Evolutionary conservation across 2,888 invertebrate genomes (phyloP), one percentile per base, ranked within the genome.

Genomic region (Drosophila anomalata): DNA sequence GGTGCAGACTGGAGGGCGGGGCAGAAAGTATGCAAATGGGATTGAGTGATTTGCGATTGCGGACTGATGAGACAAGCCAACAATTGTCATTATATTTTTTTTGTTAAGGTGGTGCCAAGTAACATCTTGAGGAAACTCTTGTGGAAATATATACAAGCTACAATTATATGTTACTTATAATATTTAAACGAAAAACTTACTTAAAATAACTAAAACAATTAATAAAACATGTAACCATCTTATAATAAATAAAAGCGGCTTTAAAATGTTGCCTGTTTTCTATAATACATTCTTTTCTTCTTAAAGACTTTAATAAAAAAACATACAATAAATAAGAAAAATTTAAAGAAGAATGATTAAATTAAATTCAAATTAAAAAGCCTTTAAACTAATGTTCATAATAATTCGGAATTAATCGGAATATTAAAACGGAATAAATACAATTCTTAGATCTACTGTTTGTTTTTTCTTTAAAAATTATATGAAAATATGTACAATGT

Each of bases 1-100:
- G 14, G 59, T 11, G 36, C 53, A n/a, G 42, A n/a, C n/a, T 36
- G 48, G 14, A 33, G 14, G 36, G 33, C 24, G 24, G 17, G 31
- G 33, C 46, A n/a, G 36, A 24, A 51, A 46, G 29, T 60, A 51
- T 73, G 65, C 51, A 47, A 60, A 57, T 52, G 20, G 51, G 47
- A 46, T 33, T 59, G 55, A 59, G 55, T 72, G 69, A 59, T 60
- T 73, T 51, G 58, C 41, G 57, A 62, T 63, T 56, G 61, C 48
- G 39, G 29, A 17, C 36, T 63, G 59, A 70, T 58, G 50, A 11
- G 66, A 55, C 48, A 61, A 47, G 67, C 46, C 56, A 70, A 58
- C 47, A 68, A 47, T 60, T 50, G 71, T 56, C 48, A 50, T 42
- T 39, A 46, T 29, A 29, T 17, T 26, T 36, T 22, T 51, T 54